Evolutionary conservation across 2,888 invertebrate genomes (phyloP), one percentile per base, ranked within the genome.

Genomic region (Graphium colonna): DNA sequence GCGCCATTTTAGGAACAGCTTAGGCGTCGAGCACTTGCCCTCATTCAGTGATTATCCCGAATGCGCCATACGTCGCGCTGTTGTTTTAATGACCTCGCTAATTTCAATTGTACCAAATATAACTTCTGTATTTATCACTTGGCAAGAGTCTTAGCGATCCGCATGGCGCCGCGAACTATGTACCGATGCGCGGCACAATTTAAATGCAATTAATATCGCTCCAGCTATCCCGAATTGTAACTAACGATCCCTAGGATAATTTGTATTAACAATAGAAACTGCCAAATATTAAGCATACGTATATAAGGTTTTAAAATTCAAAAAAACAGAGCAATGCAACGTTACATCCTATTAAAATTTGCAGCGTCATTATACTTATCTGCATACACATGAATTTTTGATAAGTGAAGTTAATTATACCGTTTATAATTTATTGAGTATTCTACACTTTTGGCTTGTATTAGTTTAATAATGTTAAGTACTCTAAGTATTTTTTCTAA

Each of bases 51-150:
- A 85, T 84, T 83, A 83, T 80, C 77, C 77, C 74, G 74, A 74
- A 79, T 77, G 75, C 71, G 65, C 75, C 77, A 76, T 79, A 73
- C 79, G 82, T 77, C 77, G 74, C 72, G 61, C 67, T 65, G 66
- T 65, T 69, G 75, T 77, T 77, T 84, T 84, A 88, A 87, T 82
- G 84, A 78, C 75, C 74, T 79, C 77, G 85, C 85, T 87, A 85
- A 87, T 86, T 86, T 84, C 85, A 85, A 87, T 88, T 87, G 88
- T 82, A 77, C 84, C 77, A 80, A 87, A 87, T 87, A 86, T 87
- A 87, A 86, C 83, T 75, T 67, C 64, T 65, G 72, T 84, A 83
- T 86, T 85, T 87, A 86, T 84, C 79, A 82, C 78, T 88, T 87
- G 87, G 87, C 88, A 86, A 78, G 80, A 76, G 73, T 69, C 44